phyloP scores from a whole-genome alignment of 2,113 vertebrate genomes.

The Eulemur macaco region DNA sequence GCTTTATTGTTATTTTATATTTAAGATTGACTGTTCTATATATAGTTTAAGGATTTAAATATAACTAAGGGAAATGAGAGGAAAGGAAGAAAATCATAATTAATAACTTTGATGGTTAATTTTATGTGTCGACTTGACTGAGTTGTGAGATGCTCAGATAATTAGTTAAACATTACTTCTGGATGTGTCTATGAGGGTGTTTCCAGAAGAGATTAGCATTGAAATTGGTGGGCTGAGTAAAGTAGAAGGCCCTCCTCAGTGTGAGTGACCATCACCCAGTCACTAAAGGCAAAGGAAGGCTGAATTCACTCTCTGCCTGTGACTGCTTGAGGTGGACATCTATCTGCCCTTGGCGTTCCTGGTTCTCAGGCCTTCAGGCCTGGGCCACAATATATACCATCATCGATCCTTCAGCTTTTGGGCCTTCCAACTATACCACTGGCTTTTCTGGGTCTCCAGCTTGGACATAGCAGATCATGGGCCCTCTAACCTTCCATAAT shows the following conservation, averaged over 20 bases:
- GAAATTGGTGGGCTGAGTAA: not conserved
- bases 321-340: not conserved
- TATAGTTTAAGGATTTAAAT: not conserved
- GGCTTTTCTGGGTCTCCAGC: not conserved
- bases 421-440: fast-evolving
- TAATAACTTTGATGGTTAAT: not conserved
- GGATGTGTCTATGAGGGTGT: not conserved
- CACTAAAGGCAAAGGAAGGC: not conserved
- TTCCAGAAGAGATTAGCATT: not conserved
- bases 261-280: not conserved
- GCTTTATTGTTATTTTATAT: not conserved
- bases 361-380: not conserved
- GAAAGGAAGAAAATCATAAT: not conserved
- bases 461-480: no score
- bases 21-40: not conserved
- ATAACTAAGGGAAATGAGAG: not conserved
- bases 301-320: not conserved
- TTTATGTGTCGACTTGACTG: not conserved
- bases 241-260: fast-evolving
- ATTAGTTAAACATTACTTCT: not conserved
- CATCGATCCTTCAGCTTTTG: no score
- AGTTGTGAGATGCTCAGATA: not conserved
- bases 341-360: fast-evolving
- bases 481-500: not conserved
- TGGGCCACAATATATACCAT: not conserved